These are phyloP conservation scores for Hermodice carunculata DNA, from an alignment of 2,888 invertebrate genomes.

Conservation along the genomic window DNA sequence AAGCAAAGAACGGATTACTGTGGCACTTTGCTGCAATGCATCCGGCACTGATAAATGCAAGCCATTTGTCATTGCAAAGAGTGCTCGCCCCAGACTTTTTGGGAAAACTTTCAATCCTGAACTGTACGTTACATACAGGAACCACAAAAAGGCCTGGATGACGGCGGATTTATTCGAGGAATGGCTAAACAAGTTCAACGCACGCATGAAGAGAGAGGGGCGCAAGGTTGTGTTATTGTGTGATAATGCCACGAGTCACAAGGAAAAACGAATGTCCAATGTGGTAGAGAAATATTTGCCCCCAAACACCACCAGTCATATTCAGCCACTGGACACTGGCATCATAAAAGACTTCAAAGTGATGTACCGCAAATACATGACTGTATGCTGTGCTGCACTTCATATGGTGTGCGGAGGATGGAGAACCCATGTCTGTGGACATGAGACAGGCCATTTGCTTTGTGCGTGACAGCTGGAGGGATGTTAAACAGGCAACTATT, in stretches of 20 bases:
- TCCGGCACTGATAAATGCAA: slow-evolving; percentile 29
- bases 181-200: slow-evolving; percentile 24
- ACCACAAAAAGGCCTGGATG: slow-evolving; percentile 43
- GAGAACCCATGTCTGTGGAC: slow-evolving; percentile 22
- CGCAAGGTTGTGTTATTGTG: slow-evolving; percentile 28
- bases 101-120: slow-evolving; percentile 27
- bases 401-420: slow-evolving; percentile 23
- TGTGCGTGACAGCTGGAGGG: slow-evolving; percentile 29
- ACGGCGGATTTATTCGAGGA: slow-evolving; percentile 32
- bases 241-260: slow-evolving; percentile 38
- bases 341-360: slow-evolving; percentile 34
- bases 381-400: slow-evolving; percentile 17
- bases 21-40: slow-evolving; percentile 20
- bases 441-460: slow-evolving; percentile 24
- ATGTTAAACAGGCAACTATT: slow-evolving; percentile 8
- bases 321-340: slow-evolving; percentile 42
- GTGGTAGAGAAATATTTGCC: slow-evolving; percentile 34
- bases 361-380: slow-evolving; percentile 29
- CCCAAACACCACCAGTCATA: slow-evolving; percentile 37
- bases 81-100: slow-evolving; percentile 6
- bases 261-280: slow-evolving; percentile 17
- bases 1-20: slow-evolving; percentile 30
- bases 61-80: slow-evolving; percentile 35
- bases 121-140: slow-evolving; percentile 14
- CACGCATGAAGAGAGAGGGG: slow-evolving; percentile 12